Percentiles rank a stretch among this genome's conserved stretches.
These are phyloP conservation scores for Corythaixoides concolor DNA, from an alignment of 2,113 vertebrate genomes.

Conservation along the genomic window DNA sequence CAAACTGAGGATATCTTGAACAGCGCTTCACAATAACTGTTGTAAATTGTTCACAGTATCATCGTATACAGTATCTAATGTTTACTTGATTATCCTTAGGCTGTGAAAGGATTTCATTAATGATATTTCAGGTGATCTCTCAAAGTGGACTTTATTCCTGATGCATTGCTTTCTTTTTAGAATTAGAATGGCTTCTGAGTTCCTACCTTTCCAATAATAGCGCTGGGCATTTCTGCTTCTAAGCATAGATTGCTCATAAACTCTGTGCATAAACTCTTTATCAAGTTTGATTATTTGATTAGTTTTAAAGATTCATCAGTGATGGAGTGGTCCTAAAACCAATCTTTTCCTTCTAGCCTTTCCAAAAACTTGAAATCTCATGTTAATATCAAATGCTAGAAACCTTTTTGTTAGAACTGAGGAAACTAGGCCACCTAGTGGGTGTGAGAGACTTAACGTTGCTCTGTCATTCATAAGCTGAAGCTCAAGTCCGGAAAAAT, in stretches of 20 bases:
- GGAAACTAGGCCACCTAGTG: conserved; percentile 40
- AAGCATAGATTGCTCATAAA: background rate
- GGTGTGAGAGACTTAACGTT: background rate
- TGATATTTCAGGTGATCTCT: background rate
- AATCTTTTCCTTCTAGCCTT: background rate
- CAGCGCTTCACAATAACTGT: background rate
- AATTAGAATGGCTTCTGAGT: background rate
- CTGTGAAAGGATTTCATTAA: background rate
- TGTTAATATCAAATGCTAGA: background rate
- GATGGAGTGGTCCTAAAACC: background rate
- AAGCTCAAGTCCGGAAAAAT: background rate
- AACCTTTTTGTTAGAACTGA: background rate
- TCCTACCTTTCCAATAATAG: background rate
- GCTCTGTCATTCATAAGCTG: background rate
- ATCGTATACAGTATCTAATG: background rate
- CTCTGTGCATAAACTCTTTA: background rate
- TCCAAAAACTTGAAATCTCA: background rate
- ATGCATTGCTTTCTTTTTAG: background rate
- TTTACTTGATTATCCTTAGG: background rate
- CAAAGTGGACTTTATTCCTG: background rate
- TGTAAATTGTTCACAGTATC: background rate
- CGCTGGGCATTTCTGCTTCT: background rate
- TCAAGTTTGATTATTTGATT: background rate
- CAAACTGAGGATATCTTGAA: background rate
- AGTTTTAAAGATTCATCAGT: background rate